These are phyloP conservation scores for Caenorhabditis sp. DNA, from an alignment of 2,888 invertebrate species.

Conservation along the genomic window DNA sequence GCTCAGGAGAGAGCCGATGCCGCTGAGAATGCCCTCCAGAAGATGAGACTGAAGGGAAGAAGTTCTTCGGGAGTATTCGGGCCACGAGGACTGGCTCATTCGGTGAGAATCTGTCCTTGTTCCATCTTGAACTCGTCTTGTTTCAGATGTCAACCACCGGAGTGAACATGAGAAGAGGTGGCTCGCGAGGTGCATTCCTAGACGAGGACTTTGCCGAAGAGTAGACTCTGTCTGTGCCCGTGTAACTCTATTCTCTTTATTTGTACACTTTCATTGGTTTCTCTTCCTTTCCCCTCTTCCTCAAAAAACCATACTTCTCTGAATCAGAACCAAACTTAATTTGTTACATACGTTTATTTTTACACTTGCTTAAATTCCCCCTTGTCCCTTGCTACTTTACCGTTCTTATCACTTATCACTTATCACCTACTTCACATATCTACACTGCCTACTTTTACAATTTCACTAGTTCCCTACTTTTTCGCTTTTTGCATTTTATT, in stretches of 20 bases:
- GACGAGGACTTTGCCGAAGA: conserved; percentile 73
- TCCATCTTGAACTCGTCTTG: not conserved
- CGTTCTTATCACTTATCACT: conserved; percentile 6
- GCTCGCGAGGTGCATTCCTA: conserved; percentile 70
- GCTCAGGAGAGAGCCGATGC: conserved; percentile 83
- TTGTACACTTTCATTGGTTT: conserved; percentile 46
- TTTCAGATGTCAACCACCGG: conserved; percentile 66
- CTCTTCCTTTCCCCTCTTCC: conserved; percentile 9
- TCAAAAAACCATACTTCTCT: conserved; percentile 41
- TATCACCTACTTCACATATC: conserved; percentile 38
- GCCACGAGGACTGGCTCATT: conserved; percentile 73
- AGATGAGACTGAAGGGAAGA: conserved; percentile 84
- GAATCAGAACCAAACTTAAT: conserved; percentile 47
- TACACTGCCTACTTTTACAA: conserved; percentile 41
- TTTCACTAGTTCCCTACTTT: conserved; percentile 6
- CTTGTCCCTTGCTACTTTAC: no score
- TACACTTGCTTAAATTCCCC: not conserved
- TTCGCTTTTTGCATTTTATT: not conserved
- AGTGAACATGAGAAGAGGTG: conserved; percentile 59
- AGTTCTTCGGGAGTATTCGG: conserved; percentile 73
- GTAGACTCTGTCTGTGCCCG: conserved; percentile 32
- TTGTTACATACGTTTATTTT: conserved; percentile 4
- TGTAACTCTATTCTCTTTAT: conserved; percentile 27
- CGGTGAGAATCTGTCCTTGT: conserved; percentile 37
- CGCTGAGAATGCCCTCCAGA: conserved; percentile 84